Evolutionary conservation across 2,888 invertebrate species (phyloP), one percentile per base, ranked within the genome.

Genomic region (Podotricha telesiphe): DNA sequence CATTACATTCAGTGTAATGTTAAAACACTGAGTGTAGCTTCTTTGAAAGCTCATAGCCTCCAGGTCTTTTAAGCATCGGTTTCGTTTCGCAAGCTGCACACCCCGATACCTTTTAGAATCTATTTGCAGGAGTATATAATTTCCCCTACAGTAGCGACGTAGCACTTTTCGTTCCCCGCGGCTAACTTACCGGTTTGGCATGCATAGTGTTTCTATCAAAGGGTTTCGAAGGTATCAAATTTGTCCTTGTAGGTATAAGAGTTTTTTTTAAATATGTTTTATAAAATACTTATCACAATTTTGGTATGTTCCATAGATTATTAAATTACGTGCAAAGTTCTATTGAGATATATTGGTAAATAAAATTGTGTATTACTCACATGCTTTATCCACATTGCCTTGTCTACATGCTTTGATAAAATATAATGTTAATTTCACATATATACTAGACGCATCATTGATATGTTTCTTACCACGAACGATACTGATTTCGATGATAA

Each of bases 81-180:
- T 79, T 75, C 78, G 76, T 89, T 88, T 89, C 89, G 88, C 86
- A 85, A 86, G 80, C 78, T 79, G 84, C 76, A 75, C 77, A 76
- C 83, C 81, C 83, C 78, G 78, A 81, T 81, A 78, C 83, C 82
- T 86, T 87, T 87, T 84, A 86, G 84, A 85, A 89, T 88, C 87
- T 87, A 91, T 91, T 91, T 90, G 89, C 89, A 80, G 84, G 87
- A 87, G 86, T 87, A 86, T 85, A 88, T 89, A 89, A 90, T 88
- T 82, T 82, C 83, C 86, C 85, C 84, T 80, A 78, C 81, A 82
- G 80, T 78, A 82, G 79, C 80, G 79, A 78, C 78, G 81, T 72
- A 80, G 85, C 83, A 82, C 86, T 89, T 88, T 88, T 87, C 83
- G 82, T 83, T 78, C 84, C 85, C 86, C 77, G 77, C 77, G 85